Evolutionary conservation across 1,140 invertebrate species (phyloP).

Genomic region (Coboldia fuscipes): DNA sequence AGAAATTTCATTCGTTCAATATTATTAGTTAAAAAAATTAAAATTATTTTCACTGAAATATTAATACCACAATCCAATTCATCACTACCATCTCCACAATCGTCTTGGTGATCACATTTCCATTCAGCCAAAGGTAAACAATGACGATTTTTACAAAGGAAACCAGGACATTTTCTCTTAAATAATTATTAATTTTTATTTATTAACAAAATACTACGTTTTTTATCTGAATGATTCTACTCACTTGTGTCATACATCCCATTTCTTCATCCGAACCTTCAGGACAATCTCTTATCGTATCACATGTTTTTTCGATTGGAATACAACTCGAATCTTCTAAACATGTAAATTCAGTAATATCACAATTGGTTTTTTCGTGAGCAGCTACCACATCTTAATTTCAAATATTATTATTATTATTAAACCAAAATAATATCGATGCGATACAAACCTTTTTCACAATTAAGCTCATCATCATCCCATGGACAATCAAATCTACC

Average conservation of each 20-base stretch:
- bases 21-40: not conserved
- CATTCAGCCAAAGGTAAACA: conserved; percentile 13
- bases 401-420: no score
- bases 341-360: conserved; percentile 7
- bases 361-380: conserved; percentile 16
- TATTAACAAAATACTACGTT: not conserved
- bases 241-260: conserved; percentile 26
- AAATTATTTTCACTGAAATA: not conserved
- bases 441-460: conserved; percentile 4
- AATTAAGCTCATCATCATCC: conserved; percentile 23
- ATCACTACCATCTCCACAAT: conserved; percentile 42
- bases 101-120: conserved; percentile 21
- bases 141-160: conserved; percentile 13
- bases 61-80: conserved; percentile 36
- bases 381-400: not conserved
- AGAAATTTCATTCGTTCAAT: not conserved
- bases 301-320: conserved; percentile 38
- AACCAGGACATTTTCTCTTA: conserved; percentile 10
- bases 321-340: conserved; percentile 37
- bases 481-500: conserved; percentile 27
- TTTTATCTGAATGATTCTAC: conserved; percentile 8
- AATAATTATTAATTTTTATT: no score
- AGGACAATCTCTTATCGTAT: conserved; percentile 51
- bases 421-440: no score
- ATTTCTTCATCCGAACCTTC: conserved; percentile 51